Base-by-base conservation (phyloP, 2,888 invertebrate species). In the Hedya salicella region DNA sequence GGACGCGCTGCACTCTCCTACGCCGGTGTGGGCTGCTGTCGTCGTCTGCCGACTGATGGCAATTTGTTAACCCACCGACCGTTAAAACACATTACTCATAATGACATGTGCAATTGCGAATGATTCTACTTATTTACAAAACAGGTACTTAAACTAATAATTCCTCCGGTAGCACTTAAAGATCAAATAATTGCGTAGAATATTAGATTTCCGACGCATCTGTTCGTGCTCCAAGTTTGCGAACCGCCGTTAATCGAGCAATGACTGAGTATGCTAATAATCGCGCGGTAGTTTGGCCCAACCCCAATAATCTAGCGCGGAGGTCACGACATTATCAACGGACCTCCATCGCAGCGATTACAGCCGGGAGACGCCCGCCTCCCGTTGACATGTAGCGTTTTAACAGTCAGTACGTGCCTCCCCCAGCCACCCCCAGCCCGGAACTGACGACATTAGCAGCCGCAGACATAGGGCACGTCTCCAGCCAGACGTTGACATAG, bases 381-480 rank as follows among this genome's bases (percentile, higher is more conserved):
- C 82, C 81, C 78, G 80, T 79, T 91, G 91, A 92, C 91, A 91
- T 92, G 89, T 88, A 86, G 85, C 90, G 87, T 91, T 91, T 91
- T 89, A 92, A 91, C 91, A 89, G 90, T 81, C 86, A 79, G 86
- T 87, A 91, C 91, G 90, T 90, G 91, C 76, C 70, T 79, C 85
- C 76, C 78, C 25, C 79, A 71, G 63, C 69, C 60, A 70, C 54
- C 67, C 77, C 71, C 66, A 79, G 80, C 79, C 79, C 75, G 74
- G 75, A 88, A 79, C 87, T 88, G 91, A 88, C 90, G 91, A 91
- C 91, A 89, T 91, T 91, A 91, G 89, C 89, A 87, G 88, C 89
- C 90, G 86, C 91, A 90, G 91, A 91, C 91, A 86, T 86, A 87
- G 86, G 87, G 88, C 89, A 89, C 86, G 87, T 86, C 81, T 73